Conservation (phyloP, 1,140 invertebrate species). For the Drosophila arizonae region DNA sequence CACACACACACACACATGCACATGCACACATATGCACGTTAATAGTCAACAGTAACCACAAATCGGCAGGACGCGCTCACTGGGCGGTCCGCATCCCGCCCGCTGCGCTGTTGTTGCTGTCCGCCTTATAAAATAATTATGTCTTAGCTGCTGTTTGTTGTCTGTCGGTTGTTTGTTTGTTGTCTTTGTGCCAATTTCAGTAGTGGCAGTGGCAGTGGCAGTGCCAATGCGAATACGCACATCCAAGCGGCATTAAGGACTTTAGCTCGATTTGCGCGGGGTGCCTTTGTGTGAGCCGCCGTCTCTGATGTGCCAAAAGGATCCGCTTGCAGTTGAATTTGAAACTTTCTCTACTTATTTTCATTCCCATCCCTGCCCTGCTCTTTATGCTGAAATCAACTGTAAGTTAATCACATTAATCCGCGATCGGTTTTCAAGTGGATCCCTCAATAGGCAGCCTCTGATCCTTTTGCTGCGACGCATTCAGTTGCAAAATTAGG, state of each 20-base stretch:
- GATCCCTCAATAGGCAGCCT: slow-evolving; percentile 19
- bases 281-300: slow-evolving; percentile 47
- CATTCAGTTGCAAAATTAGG: slow-evolving; percentile 59
- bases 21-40: slow-evolving; percentile 5
- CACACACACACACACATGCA: not conserved
- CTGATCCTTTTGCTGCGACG: slow-evolving; percentile 55
- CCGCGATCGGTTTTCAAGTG: slow-evolving; percentile 77
- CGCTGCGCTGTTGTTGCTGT: slow-evolving; percentile 51
- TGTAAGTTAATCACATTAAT: slow-evolving; percentile 79
- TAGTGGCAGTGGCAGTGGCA: not conserved
- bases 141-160: slow-evolving; percentile 65
- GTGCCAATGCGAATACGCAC: slow-evolving; percentile 36
- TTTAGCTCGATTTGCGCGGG: slow-evolving; percentile 73
- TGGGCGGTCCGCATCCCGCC: slow-evolving; percentile 67
- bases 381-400: slow-evolving; percentile 67
- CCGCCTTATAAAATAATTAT: slow-evolving; percentile 80
- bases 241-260: slow-evolving; percentile 75
- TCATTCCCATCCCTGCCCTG: slow-evolving; percentile 9
- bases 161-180: slow-evolving; percentile 63
- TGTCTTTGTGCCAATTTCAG: slow-evolving; percentile 51
- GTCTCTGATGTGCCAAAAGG: slow-evolving; percentile 31
- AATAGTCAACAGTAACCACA: slow-evolving; percentile 44
- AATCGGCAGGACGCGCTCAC: slow-evolving; percentile 47
- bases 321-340: slow-evolving; percentile 47
- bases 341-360: slow-evolving; percentile 62